These are phyloP conservation scores for Drosophila eugracilis DNA, from an alignment of 1,140 invertebrate species.

Conservation along the genomic window DNA sequence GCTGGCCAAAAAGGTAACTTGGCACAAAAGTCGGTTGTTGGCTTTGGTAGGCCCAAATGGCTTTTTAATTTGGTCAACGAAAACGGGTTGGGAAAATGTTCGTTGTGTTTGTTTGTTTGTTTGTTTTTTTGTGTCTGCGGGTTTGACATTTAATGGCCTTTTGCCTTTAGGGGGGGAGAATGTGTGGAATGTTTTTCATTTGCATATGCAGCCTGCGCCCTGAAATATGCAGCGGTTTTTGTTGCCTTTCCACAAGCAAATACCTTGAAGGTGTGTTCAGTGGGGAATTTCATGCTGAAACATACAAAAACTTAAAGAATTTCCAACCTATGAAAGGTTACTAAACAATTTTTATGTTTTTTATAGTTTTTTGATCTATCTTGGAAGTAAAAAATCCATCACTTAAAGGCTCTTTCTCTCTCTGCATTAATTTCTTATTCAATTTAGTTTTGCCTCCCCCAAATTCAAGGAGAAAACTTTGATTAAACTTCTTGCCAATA, in stretches of 20 bases:
- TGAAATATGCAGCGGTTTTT: conserved; percentile 59
- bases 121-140: conserved; percentile 40
- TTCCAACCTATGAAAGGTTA: background rate
- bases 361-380: too few species aligned
- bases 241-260: conserved; percentile 8
- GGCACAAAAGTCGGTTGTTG: conserved; percentile 31
- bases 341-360: background rate
- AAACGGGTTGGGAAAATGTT: conserved; percentile 48
- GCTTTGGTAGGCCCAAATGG: conserved; percentile 47
- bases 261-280: conserved; percentile 48
- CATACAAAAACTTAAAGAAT: conserved; percentile 3
- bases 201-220: conserved; percentile 48
- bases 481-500: conserved; percentile 73
- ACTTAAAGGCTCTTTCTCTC: too few species aligned
- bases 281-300: conserved; percentile 28
- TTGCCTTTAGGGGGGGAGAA: conserved; percentile 25
- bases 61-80: conserved; percentile 62
- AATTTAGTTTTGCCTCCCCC: conserved; percentile 10
- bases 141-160: conserved; percentile 40
- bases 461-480: conserved; percentile 52
- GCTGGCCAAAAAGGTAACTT: conserved; percentile 36
- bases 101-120: conserved; percentile 12
- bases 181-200: conserved; percentile 45
- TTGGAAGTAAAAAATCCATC: too few species aligned
- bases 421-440: conserved; percentile 37